Evolutionary conservation across 2,888 invertebrate genomes (phyloP), one percentile per base, ranked within the genome.

Genomic region (Poecilus cupreus): DNA sequence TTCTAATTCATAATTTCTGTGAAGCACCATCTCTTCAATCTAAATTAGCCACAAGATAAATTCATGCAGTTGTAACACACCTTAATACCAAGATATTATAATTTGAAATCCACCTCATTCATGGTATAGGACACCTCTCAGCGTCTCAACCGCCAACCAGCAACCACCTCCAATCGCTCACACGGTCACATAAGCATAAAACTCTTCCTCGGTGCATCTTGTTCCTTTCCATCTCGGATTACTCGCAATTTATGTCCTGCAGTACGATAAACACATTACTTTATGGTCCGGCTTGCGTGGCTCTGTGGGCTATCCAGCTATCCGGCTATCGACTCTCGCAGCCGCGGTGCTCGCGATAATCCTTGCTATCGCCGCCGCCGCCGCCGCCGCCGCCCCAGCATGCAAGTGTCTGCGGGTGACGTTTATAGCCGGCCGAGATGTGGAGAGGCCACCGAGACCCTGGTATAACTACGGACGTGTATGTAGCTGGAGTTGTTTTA

Each of bases 251-350:
- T 80, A 80, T 80, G 72, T 80, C 72, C 72, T 80, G 72, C 80
- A 72, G 54, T 72, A 72, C 80, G 80, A 80, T 80, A 80, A 80
- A 80, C 80, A 80, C 80, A 80, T 80, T 80, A 80, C 39, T 80
- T 80, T 80, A 80, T 80, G 80, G 70, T 72, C 70, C 70, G 51
- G 72, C 80, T 80, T 72, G 70, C 54, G 64, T 51, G 51, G 72
- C 80, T 70, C 80, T 39, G 20, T 37, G 37, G 80, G 79, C 54
- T 51, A 70, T 80, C n/a, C n/a, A n/a, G n/a, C n/a, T n/a, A n/a
- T n/a, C n/a, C n/a, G n/a, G n/a, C n/a, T n/a, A n/a, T n/a, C n/a
- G n/a, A n/a, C n/a, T n/a, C n/a, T n/a, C n/a, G n/a, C n/a, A n/a
- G n/a, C n/a, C 70, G 60, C 16, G 20, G 49, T 20, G 22, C 46